Percentiles rank a stretch among this genome's conserved stretches.
These are phyloP conservation scores for Trachymyrmex septentrionalis DNA, from an alignment of 1,140 invertebrate species.

Conservation along the genomic window DNA sequence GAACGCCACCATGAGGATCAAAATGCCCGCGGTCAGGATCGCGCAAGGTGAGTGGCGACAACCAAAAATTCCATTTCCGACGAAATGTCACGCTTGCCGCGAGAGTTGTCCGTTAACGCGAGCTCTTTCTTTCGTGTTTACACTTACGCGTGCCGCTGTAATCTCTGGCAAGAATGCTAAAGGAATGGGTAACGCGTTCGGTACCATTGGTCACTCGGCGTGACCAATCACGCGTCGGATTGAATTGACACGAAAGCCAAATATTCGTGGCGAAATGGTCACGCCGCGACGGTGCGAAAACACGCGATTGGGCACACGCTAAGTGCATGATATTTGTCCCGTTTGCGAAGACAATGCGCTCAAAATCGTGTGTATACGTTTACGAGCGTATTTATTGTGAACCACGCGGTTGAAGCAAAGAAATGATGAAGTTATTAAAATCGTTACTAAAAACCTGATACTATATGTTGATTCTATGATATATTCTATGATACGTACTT, in stretches of 20 bases:
- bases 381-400: slow-evolving; percentile 4
- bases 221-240: not conserved
- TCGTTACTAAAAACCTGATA: not conserved
- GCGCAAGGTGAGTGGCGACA: slow-evolving; percentile 92
- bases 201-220: not conserved
- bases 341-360: not conserved
- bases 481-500: too few relatives aligned
- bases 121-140: not conserved
- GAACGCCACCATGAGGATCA: slow-evolving; percentile 95
- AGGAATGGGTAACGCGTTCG: not conserved
- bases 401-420: not conserved
- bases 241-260: not conserved
- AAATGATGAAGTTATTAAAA: slow-evolving; percentile 3
- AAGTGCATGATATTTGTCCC: slow-evolving; percentile 22
- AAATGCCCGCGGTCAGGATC: slow-evolving; percentile 97
- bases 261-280: not conserved
- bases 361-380: slow-evolving; percentile 7
- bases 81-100: not conserved
- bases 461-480: too few relatives aligned
- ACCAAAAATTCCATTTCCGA: not conserved
- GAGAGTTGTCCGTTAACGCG: not conserved
- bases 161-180: not conserved
- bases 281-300: not conserved
- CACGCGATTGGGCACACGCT: slow-evolving; percentile 18
- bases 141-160: not conserved